Percentiles rank a stretch among this genome's conserved stretches.
Conservation (phyloP, 1,140 invertebrate species). For the Dendroctonus valens region DNA sequence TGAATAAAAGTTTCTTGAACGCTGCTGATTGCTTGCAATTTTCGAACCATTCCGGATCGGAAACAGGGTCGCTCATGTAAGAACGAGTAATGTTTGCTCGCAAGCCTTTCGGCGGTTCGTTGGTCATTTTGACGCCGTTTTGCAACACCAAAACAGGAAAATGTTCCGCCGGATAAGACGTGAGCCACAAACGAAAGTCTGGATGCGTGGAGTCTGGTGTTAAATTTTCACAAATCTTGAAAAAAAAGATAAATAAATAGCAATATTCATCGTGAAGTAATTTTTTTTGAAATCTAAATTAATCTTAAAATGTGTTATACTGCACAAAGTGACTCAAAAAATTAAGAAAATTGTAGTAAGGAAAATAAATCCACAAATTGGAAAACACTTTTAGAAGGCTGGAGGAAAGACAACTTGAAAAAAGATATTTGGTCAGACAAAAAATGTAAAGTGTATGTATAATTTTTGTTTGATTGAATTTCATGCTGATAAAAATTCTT, state of each 20-base stretch:
- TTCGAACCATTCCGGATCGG: constrained; percentile 84
- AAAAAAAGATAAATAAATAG: neutral
- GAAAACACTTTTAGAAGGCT: too few species aligned
- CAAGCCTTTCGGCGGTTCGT: constrained; percentile 86
- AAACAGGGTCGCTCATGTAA: constrained; percentile 84
- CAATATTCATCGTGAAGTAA: too few species aligned
- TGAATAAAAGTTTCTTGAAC: constrained; percentile 88
- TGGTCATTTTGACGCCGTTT: constrained; percentile 95
- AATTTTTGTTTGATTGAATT: too few species aligned
- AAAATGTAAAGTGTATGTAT: too few species aligned
- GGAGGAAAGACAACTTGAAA: too few species aligned
- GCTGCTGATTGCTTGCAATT: constrained; percentile 69
- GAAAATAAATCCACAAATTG: too few species aligned
- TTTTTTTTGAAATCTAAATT: too few species aligned
- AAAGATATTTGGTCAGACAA: too few species aligned
- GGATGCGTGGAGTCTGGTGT: constrained; percentile 75
- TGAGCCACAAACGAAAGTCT: constrained; percentile 91
- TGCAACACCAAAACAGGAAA: constrained; percentile 91
- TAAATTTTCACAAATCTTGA: constrained; percentile 76
- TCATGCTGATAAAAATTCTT: too few species aligned
- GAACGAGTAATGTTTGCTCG: constrained; percentile 73
- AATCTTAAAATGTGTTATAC: too few species aligned
- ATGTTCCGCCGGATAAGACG: constrained; percentile 87
- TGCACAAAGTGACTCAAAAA: too few species aligned
- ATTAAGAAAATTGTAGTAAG: too few species aligned